Evolutionary conservation across 2,113 vertebrate species (phyloP).

Genomic region (Campylorhamphus procurvoides): DNA sequence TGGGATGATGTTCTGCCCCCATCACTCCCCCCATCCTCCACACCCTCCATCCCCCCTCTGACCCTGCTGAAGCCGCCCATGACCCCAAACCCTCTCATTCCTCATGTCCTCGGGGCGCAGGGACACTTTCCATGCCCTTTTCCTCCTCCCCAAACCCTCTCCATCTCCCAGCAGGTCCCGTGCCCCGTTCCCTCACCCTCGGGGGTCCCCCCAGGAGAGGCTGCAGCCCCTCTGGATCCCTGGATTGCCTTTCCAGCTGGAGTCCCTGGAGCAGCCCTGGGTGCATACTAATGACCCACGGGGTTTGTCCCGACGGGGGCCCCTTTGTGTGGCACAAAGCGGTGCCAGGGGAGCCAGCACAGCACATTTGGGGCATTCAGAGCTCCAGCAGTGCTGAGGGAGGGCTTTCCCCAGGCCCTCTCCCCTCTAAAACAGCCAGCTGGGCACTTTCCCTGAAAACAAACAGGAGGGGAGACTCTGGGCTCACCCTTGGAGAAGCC

Average conservation of each 20-base stretch:
- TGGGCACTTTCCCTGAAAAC: too few species aligned
- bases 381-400: too few species aligned
- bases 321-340: too few species aligned
- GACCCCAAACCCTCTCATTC: not conserved
- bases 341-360: too few species aligned
- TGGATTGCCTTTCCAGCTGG: constrained; percentile 24
- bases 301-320: too few species aligned
- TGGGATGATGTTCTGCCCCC: not conserved
- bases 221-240: not conserved
- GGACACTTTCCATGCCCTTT: not conserved
- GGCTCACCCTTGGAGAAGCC: too few species aligned
- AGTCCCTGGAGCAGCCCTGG: constrained; percentile 17
- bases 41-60: fast-evolving
- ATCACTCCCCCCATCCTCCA: not conserved
- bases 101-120: not conserved
- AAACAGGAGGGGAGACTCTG: too few species aligned
- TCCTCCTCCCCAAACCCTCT: not conserved
- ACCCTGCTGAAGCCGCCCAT: not conserved
- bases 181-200: not conserved
- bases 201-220: not conserved
- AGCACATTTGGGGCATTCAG: too few species aligned
- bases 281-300: too few species aligned
- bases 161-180: not conserved
- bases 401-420: too few species aligned
- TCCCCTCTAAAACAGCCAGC: too few species aligned